phyloP scores from a whole-genome alignment of 2,888 invertebrate species.

The Metalampra italica region DNA sequence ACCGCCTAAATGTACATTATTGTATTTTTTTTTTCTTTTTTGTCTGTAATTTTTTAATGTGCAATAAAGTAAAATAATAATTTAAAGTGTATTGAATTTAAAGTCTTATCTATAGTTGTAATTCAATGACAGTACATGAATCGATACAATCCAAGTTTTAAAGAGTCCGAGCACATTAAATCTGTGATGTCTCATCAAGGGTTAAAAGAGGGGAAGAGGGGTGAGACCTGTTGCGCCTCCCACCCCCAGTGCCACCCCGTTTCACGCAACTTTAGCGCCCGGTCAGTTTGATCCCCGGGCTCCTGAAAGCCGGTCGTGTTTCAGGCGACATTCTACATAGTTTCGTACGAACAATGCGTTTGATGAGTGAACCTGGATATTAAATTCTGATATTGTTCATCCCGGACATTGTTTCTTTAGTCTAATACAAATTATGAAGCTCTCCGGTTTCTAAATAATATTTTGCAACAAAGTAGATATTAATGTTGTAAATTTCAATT shows the following conservation, averaged over 20 bases:
- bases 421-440: too few relatives aligned
- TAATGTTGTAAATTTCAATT: too few relatives aligned
- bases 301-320: not conserved
- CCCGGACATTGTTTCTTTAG: too few relatives aligned
- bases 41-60: too few relatives aligned
- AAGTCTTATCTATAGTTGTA: too few relatives aligned
- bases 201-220: slow-evolving; percentile 31
- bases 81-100: too few relatives aligned
- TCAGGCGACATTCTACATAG: not conserved
- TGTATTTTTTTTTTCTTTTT: too few relatives aligned
- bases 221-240: slow-evolving; percentile 39
- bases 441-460: too few relatives aligned
- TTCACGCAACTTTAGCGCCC: slow-evolving; percentile 14
- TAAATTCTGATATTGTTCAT: too few relatives aligned
- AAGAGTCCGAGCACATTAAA: not conserved
- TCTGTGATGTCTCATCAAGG: slow-evolving; percentile 23
- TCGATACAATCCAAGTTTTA: not conserved
- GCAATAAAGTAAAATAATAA: too few relatives aligned
- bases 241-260: slow-evolving; percentile 10
- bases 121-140: not conserved
- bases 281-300: slow-evolving; percentile 1
- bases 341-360: not conserved
- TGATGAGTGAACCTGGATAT: not conserved
- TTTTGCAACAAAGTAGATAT: too few relatives aligned
- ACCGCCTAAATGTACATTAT: too few relatives aligned